phyloP scores from a whole-genome alignment of 2,888 invertebrate species.

The Harpalus rubripes region DNA sequence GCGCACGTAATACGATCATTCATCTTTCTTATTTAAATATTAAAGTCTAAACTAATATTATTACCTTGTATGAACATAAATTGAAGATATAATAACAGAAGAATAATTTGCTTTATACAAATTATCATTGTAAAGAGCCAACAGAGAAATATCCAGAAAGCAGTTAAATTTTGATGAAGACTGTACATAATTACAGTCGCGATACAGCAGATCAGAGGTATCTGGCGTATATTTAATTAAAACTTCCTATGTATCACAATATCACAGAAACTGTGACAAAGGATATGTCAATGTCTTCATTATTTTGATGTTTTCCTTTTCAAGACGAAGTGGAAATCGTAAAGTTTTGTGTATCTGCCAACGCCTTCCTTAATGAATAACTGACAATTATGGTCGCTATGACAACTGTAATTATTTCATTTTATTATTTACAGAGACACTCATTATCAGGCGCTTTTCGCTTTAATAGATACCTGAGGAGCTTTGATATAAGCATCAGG shows the following conservation, averaged over 20 bases:
- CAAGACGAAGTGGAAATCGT: constrained; percentile 29
- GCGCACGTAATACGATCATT: no score
- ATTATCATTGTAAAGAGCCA: no score
- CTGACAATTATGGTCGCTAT: constrained; percentile 26
- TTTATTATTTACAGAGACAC: constrained; percentile 17
- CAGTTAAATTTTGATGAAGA: not conserved
- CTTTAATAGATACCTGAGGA: no score
- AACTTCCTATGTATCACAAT: constrained; percentile 54
- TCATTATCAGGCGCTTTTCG: not conserved
- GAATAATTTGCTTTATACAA: not conserved
- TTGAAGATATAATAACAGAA: not conserved
- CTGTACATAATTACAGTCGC: constrained; percentile 47
- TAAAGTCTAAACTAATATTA: no score
- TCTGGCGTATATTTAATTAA: constrained; percentile 53
- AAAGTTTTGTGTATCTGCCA: constrained; percentile 25
- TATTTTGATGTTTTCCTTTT: constrained; percentile 53
- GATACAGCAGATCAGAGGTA: constrained; percentile 38
- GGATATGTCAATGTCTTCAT: constrained; percentile 60
- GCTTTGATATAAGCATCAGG: no score
- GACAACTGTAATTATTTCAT: constrained; percentile 29
- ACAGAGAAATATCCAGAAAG: not conserved
- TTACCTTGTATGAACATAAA: no score
- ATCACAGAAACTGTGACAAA: constrained; percentile 46
- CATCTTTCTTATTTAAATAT: no score
- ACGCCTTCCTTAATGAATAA: constrained; percentile 23